Evolutionary conservation across 2,797 vertebrate genomes (phyloP).

Genomic region (Dallia pectoralis): DNA sequence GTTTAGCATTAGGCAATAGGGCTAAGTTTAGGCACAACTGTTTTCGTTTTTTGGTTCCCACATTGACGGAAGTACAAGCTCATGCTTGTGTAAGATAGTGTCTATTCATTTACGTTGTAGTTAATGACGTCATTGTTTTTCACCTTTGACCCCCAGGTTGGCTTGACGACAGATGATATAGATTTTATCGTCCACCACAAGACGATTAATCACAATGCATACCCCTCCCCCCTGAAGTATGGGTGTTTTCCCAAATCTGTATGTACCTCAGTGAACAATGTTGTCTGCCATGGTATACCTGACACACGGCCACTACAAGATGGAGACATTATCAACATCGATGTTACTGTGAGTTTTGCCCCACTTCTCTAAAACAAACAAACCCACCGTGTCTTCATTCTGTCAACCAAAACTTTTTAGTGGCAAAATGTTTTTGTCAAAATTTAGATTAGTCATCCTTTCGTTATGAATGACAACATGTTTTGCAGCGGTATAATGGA

Average conservation of each 20-base stretch:
- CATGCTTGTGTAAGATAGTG: not conserved
- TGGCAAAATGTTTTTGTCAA: not conserved
- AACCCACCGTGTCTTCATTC: not conserved
- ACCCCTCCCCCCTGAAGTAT: constrained; percentile 94
- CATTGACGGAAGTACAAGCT: not conserved
- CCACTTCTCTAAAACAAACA: not conserved
- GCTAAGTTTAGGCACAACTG: too few species aligned
- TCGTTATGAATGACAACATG: too few species aligned
- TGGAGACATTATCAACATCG: constrained; percentile 98
- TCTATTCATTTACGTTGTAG: not conserved
- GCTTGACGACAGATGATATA: constrained; percentile 97
- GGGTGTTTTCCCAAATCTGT: constrained; percentile 97
- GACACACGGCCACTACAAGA: constrained; percentile 95
- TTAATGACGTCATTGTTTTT: not conserved
- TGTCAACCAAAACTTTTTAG: too few species aligned
- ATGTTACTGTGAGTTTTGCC: constrained; percentile 91
- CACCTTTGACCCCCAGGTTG: constrained; percentile 75
- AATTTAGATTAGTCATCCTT: too few species aligned
- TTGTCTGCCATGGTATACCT: constrained; percentile 97
- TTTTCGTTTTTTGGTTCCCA: too few species aligned
- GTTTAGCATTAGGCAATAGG: too few species aligned
- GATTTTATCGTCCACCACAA: constrained; percentile 95
- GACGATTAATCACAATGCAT: constrained; percentile 88
- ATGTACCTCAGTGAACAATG: constrained; percentile 98
- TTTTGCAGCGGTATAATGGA: too few species aligned